Evolutionary conservation across 2,888 invertebrate genomes (phyloP).

Genomic region (Acrocyrtus sp.): DNA sequence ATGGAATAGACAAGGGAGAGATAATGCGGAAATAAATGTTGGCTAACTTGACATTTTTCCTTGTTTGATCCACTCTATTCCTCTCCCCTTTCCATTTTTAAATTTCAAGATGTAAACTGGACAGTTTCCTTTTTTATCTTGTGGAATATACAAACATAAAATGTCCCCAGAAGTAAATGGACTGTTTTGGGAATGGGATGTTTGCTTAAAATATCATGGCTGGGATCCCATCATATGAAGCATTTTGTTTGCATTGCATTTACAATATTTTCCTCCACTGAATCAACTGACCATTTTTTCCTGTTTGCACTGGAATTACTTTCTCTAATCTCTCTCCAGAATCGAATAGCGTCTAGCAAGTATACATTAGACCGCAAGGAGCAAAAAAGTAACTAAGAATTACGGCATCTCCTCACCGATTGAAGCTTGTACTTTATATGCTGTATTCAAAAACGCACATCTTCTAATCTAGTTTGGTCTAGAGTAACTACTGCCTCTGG

Average conservation of each 20-base stretch:
- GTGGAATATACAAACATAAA: no score
- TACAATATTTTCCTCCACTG: neutral
- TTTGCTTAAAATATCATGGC: neutral
- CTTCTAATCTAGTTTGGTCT: no score
- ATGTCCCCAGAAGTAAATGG: neutral
- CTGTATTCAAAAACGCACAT: no score
- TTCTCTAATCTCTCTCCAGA: no score
- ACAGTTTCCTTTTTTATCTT: neutral
- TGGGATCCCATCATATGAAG: neutral
- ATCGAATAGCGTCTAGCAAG: no score
- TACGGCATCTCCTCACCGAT: no score
- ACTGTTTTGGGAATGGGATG: neutral
- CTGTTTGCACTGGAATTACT: neutral
- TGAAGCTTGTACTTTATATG: no score
- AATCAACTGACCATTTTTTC: neutral
- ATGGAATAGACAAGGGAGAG: neutral
- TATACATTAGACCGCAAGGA: no score
- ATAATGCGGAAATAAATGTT: constrained; percentile 43
- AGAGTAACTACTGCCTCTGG: no score
- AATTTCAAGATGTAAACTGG: no score
- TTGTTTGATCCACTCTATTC: constrained; percentile 3
- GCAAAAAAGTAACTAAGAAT: no score
- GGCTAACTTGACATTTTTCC: constrained; percentile 19
- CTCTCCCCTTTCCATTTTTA: neutral
- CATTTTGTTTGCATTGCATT: no score